A percentile compares a stretch with the other conserved stretches of the same genome.
Conservation (phyloP, 2,888 invertebrate species). For the Chymomyza amoena region DNA sequence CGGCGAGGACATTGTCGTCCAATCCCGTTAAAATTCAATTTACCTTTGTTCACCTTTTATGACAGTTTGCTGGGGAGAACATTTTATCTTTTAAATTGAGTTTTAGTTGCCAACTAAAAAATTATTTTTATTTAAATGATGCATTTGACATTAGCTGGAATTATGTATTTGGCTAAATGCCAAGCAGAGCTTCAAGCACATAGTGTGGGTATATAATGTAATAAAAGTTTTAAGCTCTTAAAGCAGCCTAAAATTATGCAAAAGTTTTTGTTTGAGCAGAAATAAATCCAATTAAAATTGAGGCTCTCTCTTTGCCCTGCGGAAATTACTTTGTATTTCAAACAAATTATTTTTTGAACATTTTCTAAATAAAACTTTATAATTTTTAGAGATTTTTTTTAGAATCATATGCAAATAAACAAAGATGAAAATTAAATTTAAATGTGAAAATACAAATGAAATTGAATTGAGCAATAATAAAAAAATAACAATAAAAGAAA, state of each 20-base stretch:
- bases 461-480: neutral
- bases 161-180: neutral
- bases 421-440: constrained; percentile 9
- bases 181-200: neutral
- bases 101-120: neutral
- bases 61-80: constrained; percentile 9
- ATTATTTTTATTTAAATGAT: neutral
- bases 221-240: neutral
- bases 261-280: neutral
- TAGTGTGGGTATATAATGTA: neutral
- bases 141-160: neutral
- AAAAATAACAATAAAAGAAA: neutral
- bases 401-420: neutral
- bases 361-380: neutral
- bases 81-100: neutral
- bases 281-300: neutral
- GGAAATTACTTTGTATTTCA: neutral
- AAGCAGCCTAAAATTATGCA: neutral
- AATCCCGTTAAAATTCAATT: constrained; percentile 27
- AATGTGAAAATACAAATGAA: constrained; percentile 1
- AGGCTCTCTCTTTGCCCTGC: neutral
- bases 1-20: constrained; percentile 31
- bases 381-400: neutral
- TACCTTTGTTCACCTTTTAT: constrained; percentile 17
- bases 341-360: neutral